Evolutionary conservation across 2,113 vertebrate genomes (phyloP).

Genomic region (Plecturocebus donacophilus): DNA sequence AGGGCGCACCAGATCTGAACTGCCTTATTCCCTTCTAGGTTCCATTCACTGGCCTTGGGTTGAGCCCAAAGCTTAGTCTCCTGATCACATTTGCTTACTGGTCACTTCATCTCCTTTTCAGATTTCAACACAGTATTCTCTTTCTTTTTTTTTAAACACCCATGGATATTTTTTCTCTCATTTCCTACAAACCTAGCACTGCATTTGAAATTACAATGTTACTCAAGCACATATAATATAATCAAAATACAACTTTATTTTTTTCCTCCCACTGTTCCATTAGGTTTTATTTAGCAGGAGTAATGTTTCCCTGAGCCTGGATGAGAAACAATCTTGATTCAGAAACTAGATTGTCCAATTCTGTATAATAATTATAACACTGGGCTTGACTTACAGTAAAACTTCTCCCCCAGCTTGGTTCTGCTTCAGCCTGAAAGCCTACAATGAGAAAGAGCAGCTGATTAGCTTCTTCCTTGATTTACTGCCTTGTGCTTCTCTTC

Average conservation of each 20-base stretch:
- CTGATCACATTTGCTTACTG: neutral
- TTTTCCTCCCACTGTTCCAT: neutral
- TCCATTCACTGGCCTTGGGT: neutral
- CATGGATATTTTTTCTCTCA: neutral
- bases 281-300: neutral
- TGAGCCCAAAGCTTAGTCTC: slow-evolving; percentile 7
- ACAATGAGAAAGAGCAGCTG: neutral
- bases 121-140: slow-evolving; percentile 6
- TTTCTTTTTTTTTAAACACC: neutral
- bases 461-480: neutral
- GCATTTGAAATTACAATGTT: neutral
- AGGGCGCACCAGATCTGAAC: neutral
- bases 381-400: neutral
- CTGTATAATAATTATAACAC: slow-evolving; percentile 39
- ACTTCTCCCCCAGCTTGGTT: neutral
- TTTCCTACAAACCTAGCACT: slow-evolving; percentile 20
- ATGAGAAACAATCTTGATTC: slow-evolving; percentile 20
- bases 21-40: neutral
- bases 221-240: slow-evolving; percentile 26
- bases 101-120: neutral
- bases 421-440: neutral
- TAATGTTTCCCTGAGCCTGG: neutral
- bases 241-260: slow-evolving; percentile 40
- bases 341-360: slow-evolving; percentile 38
- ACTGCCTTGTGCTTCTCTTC: neutral